Evolutionary conservation across 2,113 vertebrate species (phyloP), one percentile per base, ranked within the genome.

Genomic region (Cebus imitator): DNA sequence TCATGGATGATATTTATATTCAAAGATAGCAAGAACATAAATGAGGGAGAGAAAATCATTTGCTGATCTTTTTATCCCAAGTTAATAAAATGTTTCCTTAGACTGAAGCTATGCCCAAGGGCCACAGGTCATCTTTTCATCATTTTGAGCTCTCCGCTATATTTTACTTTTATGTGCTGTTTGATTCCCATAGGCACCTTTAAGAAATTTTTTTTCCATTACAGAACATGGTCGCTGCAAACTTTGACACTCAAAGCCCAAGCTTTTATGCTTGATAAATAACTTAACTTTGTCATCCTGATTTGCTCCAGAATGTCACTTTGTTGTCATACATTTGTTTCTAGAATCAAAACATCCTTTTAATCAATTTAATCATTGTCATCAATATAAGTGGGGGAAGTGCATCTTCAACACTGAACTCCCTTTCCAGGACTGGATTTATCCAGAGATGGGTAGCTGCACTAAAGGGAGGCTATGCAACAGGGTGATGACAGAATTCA

Each of bases 1-100:
- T 48, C 35, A 50, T 40, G 32, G 61, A 52, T 92, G 64, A 68
- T 87, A 78, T 73, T 95, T 95, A 81, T 13, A 91, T 43, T 81
- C 23, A 87, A 45, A 87, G 75, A 25, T n/a, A 48, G 61, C 86
- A 16, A 94, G 61, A 96, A 87, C 23, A 93, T 75, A 90, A 92
- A 76, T 18, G 23, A 85, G 27, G 52, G 43, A 86, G 64, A 87
- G 72, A 81, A 93, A 93, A 83, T 50, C 13, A 5, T 94, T 86
- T 81, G 57, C 79, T 95, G 17, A 79, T 95, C 82, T 88, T 97
- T 97, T 93, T 91, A 91, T 94, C 85, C 82, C 66, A 58, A 94
- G 57, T 87, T 97, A 95, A 92, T 96, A 97, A 96, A 96, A 86
- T 91, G 61, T 92, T 97, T 96, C 80, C 92, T 83, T 90, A 50